Conservation (phyloP, 2,797 vertebrate species). For the Morelia viridis region DNA sequence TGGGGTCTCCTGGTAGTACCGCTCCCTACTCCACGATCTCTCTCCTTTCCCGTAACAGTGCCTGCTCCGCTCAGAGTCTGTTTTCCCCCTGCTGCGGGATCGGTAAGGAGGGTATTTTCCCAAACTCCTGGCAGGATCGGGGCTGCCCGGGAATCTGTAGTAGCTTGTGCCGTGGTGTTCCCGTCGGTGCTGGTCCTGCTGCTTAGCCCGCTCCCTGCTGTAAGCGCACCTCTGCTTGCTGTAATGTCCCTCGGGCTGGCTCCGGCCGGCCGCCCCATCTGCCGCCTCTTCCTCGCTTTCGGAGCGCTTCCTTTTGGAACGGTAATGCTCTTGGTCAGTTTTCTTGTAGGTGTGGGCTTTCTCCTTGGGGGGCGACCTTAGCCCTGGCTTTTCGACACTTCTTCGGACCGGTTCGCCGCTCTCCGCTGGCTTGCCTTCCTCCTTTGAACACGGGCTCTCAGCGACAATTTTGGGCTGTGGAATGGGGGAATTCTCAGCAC, state of each 20-base stretch:
- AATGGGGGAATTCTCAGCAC: constrained; percentile 36
- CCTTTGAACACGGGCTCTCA: constrained; percentile 53
- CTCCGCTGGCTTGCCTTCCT: not conserved
- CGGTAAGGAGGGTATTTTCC: constrained; percentile 61
- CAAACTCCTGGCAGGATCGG: constrained; percentile 51
- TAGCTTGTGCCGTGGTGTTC: constrained; percentile 53
- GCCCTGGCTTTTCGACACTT: constrained; percentile 36
- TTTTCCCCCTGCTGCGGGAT: constrained; percentile 68
- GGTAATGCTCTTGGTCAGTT: constrained; percentile 69
- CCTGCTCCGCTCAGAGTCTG: constrained; percentile 66
- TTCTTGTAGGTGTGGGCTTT: constrained; percentile 57
- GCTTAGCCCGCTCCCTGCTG: constrained; percentile 56
- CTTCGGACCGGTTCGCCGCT: constrained; percentile 37
- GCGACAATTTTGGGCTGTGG: constrained; percentile 47
- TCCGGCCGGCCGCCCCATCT: constrained; percentile 48
- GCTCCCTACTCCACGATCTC: constrained; percentile 70
- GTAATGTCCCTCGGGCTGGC: constrained; percentile 18
- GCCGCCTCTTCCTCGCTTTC: constrained; percentile 55
- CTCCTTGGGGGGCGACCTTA: constrained; percentile 49
- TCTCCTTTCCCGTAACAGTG: constrained; percentile 66
- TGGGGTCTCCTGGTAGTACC: constrained; percentile 69
- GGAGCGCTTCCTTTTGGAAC: constrained; percentile 61
- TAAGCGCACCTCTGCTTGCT: constrained; percentile 54
- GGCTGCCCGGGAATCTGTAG: constrained; percentile 48
- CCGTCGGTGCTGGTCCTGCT: constrained; percentile 41